Conservation (phyloP, 2,888 invertebrate genomes). For the Stenoptilia bipunctidactyla region DNA sequence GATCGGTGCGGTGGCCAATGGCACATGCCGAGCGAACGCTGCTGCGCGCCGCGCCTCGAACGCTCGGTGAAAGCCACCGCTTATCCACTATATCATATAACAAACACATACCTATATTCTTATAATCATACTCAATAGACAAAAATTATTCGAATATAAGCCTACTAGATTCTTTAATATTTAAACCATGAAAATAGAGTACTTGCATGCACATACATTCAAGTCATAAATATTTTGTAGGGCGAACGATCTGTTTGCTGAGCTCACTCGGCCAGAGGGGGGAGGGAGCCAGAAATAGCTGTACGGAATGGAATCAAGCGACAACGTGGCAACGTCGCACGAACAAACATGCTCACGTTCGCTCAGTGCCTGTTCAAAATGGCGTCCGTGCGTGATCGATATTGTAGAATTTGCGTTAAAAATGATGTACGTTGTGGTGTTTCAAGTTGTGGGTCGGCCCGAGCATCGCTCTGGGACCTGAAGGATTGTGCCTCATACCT, state of each 20-base stretch:
- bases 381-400: constrained; percentile 71
- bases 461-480: constrained; percentile 51
- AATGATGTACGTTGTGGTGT: constrained; percentile 61
- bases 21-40: constrained; percentile 69
- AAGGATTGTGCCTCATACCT: constrained; percentile 45
- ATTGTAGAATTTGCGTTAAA: constrained; percentile 61
- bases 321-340: constrained; percentile 69
- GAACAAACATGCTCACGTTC: constrained; percentile 24
- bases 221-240: constrained; percentile 28
- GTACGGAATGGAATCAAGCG: constrained; percentile 53
- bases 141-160: constrained; percentile 10
- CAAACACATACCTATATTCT: too few relatives aligned
- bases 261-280: constrained; percentile 37
- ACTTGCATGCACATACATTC: background rate
- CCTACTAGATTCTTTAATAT: constrained; percentile 43
- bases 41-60: constrained; percentile 62
- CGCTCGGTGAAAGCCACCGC: constrained; percentile 61
- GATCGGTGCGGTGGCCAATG: constrained; percentile 75
- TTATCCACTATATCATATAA: too few relatives aligned
- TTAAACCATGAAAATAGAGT: too few relatives aligned
- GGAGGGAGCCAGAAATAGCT: constrained; percentile 61
- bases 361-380: constrained; percentile 68
- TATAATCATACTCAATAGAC: too few relatives aligned
- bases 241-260: constrained; percentile 42
- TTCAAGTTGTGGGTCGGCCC: constrained; percentile 62